Conservation (phyloP, 2,113 vertebrate genomes). For the Thinocorus orbignyianus region DNA sequence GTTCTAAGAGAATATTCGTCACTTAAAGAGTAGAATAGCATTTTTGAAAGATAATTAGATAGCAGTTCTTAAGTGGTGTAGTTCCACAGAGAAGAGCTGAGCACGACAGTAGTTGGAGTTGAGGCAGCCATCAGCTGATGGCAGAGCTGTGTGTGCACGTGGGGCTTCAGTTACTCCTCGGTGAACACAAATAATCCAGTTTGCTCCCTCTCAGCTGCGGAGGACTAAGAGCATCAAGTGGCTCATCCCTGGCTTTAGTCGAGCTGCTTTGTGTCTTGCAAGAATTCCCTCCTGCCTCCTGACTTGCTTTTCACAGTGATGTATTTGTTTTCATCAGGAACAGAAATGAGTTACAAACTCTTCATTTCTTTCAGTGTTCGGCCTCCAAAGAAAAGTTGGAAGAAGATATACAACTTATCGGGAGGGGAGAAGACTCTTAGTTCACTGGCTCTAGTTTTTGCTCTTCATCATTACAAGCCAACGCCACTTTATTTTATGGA, state of each 20-base stretch:
- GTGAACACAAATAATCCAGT: neutral
- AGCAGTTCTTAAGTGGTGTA: neutral
- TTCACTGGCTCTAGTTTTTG: conserved; percentile 94
- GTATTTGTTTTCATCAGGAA: neutral
- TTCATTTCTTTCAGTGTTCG: conserved; percentile 81
- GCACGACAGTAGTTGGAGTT: accelerated
- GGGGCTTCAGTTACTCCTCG: accelerated
- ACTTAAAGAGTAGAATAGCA: neutral
- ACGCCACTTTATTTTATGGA: conserved; percentile 99
- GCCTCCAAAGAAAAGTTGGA: conserved; percentile 99
- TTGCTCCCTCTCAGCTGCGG: accelerated
- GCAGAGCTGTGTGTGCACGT: accelerated
- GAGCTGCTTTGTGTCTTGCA: neutral
- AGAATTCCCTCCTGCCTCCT: neutral
- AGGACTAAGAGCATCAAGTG: neutral
- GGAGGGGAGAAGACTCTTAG: conserved; percentile 98
- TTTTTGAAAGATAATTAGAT: neutral
- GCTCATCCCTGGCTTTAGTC: neutral
- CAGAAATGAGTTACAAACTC: neutral
- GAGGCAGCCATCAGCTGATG: neutral
- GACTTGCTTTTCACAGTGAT: neutral
- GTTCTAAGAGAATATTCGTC: neutral
- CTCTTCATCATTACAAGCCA: conserved; percentile 96
- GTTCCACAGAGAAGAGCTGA: neutral
- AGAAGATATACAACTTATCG: conserved; percentile 97